Evolutionary conservation across 2,113 vertebrate species (phyloP).

Genomic region (Phainopepla nitens): DNA sequence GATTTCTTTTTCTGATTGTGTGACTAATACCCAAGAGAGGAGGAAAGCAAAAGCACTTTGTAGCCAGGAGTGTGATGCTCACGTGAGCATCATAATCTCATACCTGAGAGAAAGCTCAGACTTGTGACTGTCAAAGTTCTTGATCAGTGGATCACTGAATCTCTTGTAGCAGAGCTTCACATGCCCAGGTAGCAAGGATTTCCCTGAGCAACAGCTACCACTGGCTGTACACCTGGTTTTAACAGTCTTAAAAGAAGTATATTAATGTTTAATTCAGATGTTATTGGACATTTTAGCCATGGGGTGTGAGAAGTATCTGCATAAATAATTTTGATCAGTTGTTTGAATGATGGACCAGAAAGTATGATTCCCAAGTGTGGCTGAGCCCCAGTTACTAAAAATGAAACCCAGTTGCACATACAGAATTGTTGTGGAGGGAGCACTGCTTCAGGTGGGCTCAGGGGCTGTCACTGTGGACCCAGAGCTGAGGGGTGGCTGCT

Average conservation of each 20-base stretch:
- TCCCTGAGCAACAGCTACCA: background rate
- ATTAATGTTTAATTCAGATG: background rate
- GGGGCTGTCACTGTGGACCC: background rate
- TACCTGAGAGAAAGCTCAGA: background rate
- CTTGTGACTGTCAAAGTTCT: background rate
- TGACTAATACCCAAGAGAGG: background rate
- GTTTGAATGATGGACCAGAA: background rate
- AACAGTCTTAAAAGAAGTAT: background rate
- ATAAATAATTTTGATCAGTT: background rate
- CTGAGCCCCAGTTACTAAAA: background rate
- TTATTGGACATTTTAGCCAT: background rate
- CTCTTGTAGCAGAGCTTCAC: background rate
- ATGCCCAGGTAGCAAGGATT: background rate
- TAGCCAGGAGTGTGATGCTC: background rate
- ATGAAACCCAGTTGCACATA: background rate
- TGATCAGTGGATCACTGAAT: background rate
- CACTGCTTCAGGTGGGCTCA: background rate
- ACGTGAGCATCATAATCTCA: accelerated
- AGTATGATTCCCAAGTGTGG: background rate
- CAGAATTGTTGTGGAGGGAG: background rate
- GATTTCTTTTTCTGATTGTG: background rate
- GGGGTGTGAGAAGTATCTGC: background rate
- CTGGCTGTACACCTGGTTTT: background rate
- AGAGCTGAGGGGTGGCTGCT: background rate
- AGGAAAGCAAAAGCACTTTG: background rate